Conservation (phyloP, 1,140 invertebrate genomes). For the Listronotus oregonensis region DNA sequence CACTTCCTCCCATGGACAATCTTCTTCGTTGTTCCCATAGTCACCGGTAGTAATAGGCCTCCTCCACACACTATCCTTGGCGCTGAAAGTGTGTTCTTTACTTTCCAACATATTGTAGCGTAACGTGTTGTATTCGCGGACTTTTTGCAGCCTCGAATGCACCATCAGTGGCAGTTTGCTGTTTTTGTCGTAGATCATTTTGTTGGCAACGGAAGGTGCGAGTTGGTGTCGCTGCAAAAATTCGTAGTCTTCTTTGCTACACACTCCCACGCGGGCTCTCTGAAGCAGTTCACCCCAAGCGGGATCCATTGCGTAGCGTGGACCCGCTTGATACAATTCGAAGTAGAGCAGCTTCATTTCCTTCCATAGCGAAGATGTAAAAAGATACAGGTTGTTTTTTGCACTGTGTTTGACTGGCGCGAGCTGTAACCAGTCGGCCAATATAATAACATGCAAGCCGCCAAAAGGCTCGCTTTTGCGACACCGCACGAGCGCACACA, state of each 20-base stretch:
- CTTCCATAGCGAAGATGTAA: constrained; percentile 1
- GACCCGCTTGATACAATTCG: constrained; percentile 1
- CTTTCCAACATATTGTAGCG: constrained; percentile 1
- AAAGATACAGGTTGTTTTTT: constrained; percentile 1
- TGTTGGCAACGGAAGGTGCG: constrained; percentile 1
- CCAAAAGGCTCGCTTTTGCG: no score
- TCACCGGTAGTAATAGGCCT: background rate
- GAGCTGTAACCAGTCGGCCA: constrained; percentile 1
- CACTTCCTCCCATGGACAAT: background rate
- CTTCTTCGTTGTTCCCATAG: constrained; percentile 1
- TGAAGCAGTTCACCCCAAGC: constrained; percentile 1
- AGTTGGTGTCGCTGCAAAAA: constrained; percentile 1
- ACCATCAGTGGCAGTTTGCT: constrained; percentile 1
- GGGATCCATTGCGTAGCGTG: background rate
- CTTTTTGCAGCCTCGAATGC: background rate
- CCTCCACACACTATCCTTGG: constrained; percentile 1
- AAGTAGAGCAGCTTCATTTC: constrained; percentile 1
- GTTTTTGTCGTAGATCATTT: constrained; percentile 1
- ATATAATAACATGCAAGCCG: no score
- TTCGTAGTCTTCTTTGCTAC: constrained; percentile 1
- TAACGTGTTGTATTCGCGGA: constrained; percentile 1
- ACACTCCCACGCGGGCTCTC: constrained; percentile 1
- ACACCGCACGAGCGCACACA: constrained; percentile 1
- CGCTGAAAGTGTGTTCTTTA: constrained; percentile 1
- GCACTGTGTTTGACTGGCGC: constrained; percentile 1